Percentiles rank a stretch among this genome's conserved stretches.
phyloP scores from a whole-genome alignment of 1,140 invertebrate genomes.

The Aphis gossypii region DNA sequence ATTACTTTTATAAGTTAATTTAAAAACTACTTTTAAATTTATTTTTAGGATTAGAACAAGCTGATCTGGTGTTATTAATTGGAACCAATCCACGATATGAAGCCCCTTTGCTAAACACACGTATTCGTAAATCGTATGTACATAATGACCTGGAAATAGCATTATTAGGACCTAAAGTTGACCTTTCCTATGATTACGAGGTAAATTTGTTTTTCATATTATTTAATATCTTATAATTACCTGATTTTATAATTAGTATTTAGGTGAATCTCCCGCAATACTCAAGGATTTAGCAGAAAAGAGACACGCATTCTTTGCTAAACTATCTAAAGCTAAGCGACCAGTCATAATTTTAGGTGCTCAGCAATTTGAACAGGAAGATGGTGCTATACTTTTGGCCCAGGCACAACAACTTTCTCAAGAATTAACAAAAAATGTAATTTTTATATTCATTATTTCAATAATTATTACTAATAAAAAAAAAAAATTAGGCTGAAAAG shows the following conservation, averaged over 20 bases:
- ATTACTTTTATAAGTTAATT: constrained; percentile 29
- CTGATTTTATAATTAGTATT: constrained; percentile 69
- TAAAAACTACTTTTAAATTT: constrained; percentile 14
- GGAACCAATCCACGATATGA: constrained; percentile 98
- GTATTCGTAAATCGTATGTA: constrained; percentile 91
- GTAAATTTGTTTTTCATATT: constrained; percentile 65
- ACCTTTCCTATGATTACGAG: constrained; percentile 93
- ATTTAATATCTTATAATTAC: constrained; percentile 64
- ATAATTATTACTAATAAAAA: constrained; percentile 44
- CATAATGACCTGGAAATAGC: constrained; percentile 86
- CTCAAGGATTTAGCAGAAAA: constrained; percentile 79
- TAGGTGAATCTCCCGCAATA: constrained; percentile 79
- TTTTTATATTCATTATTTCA: constrained; percentile 61
- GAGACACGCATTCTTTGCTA: constrained; percentile 78
- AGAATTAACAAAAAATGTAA: constrained; percentile 66
- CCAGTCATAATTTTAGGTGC: constrained; percentile 93
- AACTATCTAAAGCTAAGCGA: constrained; percentile 80
- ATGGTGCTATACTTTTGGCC: constrained; percentile 80
- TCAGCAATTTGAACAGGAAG: constrained; percentile 78
- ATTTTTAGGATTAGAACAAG: constrained; percentile 80
- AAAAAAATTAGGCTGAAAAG: constrained; percentile 60
- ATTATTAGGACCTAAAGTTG: constrained; percentile 88
- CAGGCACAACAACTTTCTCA: constrained; percentile 77
- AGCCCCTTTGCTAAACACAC: constrained; percentile 95
- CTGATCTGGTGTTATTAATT: constrained; percentile 90